These are phyloP conservation scores for Blastomussa wellsi DNA, from an alignment of 92 coral and sea anemone genomes.

Conservation along the genomic window DNA sequence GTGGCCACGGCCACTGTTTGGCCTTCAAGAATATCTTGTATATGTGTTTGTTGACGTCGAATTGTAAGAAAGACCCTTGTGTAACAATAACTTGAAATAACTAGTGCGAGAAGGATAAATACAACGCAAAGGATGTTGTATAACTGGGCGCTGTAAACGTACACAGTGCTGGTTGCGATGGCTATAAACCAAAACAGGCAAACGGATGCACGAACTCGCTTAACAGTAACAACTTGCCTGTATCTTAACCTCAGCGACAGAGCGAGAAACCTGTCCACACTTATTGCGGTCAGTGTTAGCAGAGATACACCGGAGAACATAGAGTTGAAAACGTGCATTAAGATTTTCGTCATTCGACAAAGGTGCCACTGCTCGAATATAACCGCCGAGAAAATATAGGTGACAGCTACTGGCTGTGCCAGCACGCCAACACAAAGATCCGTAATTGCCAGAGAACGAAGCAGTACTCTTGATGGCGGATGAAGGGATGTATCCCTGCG, in stretches of 20 bases:
- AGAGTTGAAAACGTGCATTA: background rate
- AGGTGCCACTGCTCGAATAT: background rate
- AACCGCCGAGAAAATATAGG: background rate
- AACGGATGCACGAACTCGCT: conserved; percentile 3
- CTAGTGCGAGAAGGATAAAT: no score
- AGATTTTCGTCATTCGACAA: background rate
- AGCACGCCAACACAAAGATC: conserved; percentile 1
- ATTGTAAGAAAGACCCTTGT: no score
- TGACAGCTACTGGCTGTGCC: background rate
- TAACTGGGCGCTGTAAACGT: no score
- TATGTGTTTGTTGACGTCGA: no score
- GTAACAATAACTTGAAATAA: no score
- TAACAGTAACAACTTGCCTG: conserved; percentile 27
- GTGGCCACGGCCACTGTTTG: no score
- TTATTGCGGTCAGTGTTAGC: conserved; percentile 8
- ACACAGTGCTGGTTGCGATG: background rate
- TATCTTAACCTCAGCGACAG: conserved; percentile 12
- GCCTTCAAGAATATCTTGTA: no score
- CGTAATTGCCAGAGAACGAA: conserved; percentile 4
- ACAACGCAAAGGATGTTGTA: no score
- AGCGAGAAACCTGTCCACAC: conserved; percentile 35
- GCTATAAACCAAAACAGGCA: background rate
- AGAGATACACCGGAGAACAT: background rate
- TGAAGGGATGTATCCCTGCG: background rate
- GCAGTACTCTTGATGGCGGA: conserved; percentile 13